Base-by-base conservation (phyloP, 2,797 vertebrate genomes). In the Chelon labrosus region DNA sequence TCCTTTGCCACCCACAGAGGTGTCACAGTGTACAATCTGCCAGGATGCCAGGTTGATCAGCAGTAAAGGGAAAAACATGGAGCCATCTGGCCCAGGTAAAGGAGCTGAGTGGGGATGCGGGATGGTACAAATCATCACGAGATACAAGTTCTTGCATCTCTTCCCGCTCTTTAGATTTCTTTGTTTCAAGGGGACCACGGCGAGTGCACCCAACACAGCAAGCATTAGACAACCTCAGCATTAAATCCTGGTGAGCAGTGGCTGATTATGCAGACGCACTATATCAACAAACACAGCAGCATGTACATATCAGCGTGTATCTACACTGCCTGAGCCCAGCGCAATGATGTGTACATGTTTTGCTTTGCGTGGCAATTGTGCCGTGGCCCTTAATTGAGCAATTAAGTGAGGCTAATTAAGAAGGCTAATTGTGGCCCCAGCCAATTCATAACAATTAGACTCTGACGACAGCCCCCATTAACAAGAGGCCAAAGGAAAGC, bases 371-470 rank as follows among this genome's bases (percentile, higher is more conserved):
- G 91, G 93, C 93, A 92, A 94, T 93, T 92, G 93, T 92, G 92
- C 92, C 84, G 83, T 87, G 92, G 89, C 92, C 89, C 93, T 91
- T 94, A 95, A 96, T 95, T 95, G 94, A 95, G 94, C 94, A 96
- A 95, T 96, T 96, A 95, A 95, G 91, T 91, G 86, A 93, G 94
- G 94, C 93, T 96, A 95, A 95, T 95, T 92, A 95, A 95, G 93
- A 90, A 94, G 94, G 93, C 94, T 95, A 95, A 95, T 95, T 95
- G 94, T 92, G 93, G 93, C 90, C 93, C 88, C 85, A 93, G 91
- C 94, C 94, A 93, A 95, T 96, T 95, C 93, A 95, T 96, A 95
- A 95, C 94, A 95, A 95, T 96, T 95, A 95, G 91, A 88, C 85
- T 86, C 88, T 79, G 92, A 93, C 91, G 94, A 96, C 95, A 95